A percentile compares a stretch with the other conserved stretches of the same genome.
These are phyloP conservation scores for Parnassius smintheus DNA, from an alignment of 2,888 invertebrate genomes.

Conservation along the genomic window DNA sequence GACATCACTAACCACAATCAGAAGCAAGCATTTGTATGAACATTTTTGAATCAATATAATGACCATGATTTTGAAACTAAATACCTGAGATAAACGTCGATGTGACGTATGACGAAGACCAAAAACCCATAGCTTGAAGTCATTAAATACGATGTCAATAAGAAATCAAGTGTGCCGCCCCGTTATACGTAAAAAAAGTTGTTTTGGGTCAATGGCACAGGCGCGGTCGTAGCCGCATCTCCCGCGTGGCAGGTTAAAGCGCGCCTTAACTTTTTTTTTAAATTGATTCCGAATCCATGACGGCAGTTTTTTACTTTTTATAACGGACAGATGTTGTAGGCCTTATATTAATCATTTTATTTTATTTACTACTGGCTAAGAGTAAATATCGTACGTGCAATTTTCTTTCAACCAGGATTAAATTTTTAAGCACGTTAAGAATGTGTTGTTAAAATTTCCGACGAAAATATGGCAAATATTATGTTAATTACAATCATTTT, in stretches of 20 bases:
- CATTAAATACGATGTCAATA: conserved; percentile 69
- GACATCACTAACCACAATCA: no score
- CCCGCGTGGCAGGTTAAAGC: conserved; percentile 40
- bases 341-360: conserved; percentile 7
- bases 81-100: conserved; percentile 21
- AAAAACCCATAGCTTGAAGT: conserved; percentile 51
- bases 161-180: conserved; percentile 69
- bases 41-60: no score
- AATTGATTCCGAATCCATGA: conserved; percentile 31
- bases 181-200: conserved; percentile 76
- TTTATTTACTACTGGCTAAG: background rate
- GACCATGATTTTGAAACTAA: background rate
- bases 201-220: conserved; percentile 76
- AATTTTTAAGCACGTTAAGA: no score
- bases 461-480: no score
- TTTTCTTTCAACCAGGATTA: no score
- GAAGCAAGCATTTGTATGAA: no score
- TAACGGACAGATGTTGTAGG: conserved; percentile 3
- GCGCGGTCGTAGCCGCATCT: conserved; percentile 35
- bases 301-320: conserved; percentile 21
- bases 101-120: conserved; percentile 32
- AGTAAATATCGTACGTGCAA: no score
- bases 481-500: no score
- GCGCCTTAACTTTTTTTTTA: conserved; percentile 36
- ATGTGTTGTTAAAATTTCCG: no score